Evolutionary conservation across 2,113 vertebrate genomes (phyloP).

Genomic region (Microcebus tavaratra): DNA sequence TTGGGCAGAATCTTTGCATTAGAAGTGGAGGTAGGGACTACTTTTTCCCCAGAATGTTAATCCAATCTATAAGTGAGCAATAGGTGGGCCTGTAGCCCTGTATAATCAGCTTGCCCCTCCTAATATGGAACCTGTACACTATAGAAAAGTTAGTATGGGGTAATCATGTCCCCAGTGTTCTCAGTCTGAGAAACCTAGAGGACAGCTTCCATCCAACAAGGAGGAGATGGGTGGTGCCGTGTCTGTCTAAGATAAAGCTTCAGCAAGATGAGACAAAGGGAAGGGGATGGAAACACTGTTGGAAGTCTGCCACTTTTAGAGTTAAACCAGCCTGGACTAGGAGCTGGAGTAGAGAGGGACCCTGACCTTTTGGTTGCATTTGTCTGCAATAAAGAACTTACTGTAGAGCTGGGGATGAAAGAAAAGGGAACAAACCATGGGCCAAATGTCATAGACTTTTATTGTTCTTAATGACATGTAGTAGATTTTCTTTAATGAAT

Average conservation of each 20-base stretch:
- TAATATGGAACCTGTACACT: not conserved
- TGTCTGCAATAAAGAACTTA: not conserved
- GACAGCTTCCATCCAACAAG: not conserved
- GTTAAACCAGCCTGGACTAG: not conserved
- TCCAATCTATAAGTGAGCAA: not conserved
- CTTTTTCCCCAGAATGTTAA: not conserved
- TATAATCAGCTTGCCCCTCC: not conserved
- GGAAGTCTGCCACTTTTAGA: not conserved
- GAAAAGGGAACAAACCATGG: not conserved
- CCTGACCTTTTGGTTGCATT: too few species aligned
- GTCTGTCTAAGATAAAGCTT: not conserved
- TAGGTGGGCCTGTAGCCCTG: not conserved
- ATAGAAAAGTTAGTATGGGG: not conserved
- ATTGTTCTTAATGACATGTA: not conserved
- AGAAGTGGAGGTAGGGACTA: not conserved
- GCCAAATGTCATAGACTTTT: not conserved
- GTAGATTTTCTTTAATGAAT: not conserved
- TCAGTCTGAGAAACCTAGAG: not conserved
- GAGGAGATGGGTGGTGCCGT: not conserved
- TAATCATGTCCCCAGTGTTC: too few species aligned
- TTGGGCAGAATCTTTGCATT: not conserved
- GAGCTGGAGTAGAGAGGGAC: not conserved
- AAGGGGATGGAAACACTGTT: not conserved
- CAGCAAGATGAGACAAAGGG: too few species aligned
- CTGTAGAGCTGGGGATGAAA: not conserved